Evolutionary conservation across 2,888 invertebrate genomes (phyloP), one percentile per base, ranked within the genome.

Genomic region (Drosophila sordidula): DNA sequence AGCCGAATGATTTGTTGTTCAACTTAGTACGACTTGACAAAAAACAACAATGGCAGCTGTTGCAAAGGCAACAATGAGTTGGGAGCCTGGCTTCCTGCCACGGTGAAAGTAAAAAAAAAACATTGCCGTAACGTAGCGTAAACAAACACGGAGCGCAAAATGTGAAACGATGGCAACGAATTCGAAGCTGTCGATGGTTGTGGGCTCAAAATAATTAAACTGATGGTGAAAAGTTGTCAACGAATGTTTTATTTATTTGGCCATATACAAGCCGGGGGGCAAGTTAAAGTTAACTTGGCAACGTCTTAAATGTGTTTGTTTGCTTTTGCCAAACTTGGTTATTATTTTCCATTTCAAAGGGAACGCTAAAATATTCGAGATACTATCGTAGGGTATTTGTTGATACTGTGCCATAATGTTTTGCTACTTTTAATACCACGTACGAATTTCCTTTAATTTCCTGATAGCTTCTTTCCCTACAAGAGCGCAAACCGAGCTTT

Each of bases 11-110:
- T 85, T 85, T 85, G 85, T 89, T 85, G 85, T 85, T 78, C 67
- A 87, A 87, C 87, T 87, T 89, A 89, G 85, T 70, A 73, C 82
- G 75, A 89, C 67, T 85, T 84, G 85, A 84, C 85, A 89, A 77
- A 78, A 75, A 74, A 75, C 65, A 87, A 76, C 87, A 89, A 83
- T 65, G 66, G 68, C 83, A 83, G 89, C 89, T 89, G 83, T 64
- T 87, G 80, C 89, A 83, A 86, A 70, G 76, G 84, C 87, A 89
- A 83, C 89, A 88, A 71, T 75, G 67, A 67, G 50, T 49, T 54
- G 8, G 38, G 34, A 22, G 36, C 14, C 36, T 36, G 38, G 6
- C 14, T n/a, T 46, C 36, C 32, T 47, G 49, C 26, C 6, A 18
- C 1, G 46, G 38, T 38, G 38, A 29, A 65, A 45, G 49, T 42